Percentiles rank a stretch among this genome's conserved stretches.
These are phyloP conservation scores for Drosophila yooni DNA, from an alignment of 2,888 invertebrate genomes.

Conservation along the genomic window DNA sequence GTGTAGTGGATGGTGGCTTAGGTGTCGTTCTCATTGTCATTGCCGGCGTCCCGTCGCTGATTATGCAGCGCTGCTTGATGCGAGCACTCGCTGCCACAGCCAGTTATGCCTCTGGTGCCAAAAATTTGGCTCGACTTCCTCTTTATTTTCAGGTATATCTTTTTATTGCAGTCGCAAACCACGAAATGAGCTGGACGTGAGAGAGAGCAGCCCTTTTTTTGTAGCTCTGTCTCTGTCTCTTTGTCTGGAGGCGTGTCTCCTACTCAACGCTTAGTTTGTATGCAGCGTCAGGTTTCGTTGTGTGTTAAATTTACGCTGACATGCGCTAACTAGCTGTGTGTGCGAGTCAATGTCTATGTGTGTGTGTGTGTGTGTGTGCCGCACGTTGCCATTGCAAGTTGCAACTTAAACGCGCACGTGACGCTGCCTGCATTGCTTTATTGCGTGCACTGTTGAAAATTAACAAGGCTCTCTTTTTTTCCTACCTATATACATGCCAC, in stretches of 20 bases:
- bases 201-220: neutral
- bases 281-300: conserved; percentile 76
- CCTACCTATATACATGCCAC: conserved; percentile 5
- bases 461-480: conserved; percentile 57
- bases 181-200: conserved; percentile 45
- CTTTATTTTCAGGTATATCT: conserved; percentile 55
- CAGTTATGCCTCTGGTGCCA: conserved; percentile 53
- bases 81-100: conserved; percentile 24
- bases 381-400: conserved; percentile 77
- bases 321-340: conserved; percentile 72
- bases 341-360: conserved; percentile 1
- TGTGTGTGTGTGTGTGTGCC: conserved; percentile 32
- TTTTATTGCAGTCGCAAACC: conserved; percentile 75
- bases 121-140: conserved; percentile 70
- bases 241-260: conserved; percentile 2
- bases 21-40: conserved; percentile 27
- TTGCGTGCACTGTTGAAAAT: conserved; percentile 72
- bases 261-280: conserved; percentile 60
- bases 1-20: conserved; percentile 1
- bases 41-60: conserved; percentile 57
- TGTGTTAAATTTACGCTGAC: conserved; percentile 81
- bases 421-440: conserved; percentile 71
- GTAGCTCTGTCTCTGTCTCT: neutral
- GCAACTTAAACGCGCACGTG: conserved; percentile 77
- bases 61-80: conserved; percentile 64